phyloP scores from a whole-genome alignment of 2,888 invertebrate genomes.

The Rotaria magnacalcarata region DNA sequence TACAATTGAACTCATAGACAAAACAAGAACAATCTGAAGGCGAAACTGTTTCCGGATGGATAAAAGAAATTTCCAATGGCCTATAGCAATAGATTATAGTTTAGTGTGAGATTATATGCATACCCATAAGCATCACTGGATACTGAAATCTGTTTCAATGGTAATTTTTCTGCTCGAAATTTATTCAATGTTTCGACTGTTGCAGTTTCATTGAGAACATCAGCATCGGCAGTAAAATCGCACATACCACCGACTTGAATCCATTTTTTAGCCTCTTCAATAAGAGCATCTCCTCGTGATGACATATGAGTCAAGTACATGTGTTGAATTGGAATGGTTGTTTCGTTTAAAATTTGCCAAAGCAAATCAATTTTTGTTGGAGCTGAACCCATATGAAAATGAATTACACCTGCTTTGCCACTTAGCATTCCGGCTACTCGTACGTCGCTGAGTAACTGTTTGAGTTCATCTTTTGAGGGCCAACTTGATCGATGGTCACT shows the following conservation, averaged over 20 bases:
- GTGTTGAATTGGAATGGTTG: not conserved
- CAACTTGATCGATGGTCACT: constrained; percentile 28
- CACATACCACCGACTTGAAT: not conserved
- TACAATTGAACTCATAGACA: too few relatives aligned
- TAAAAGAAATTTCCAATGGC: too few relatives aligned
- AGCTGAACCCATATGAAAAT: constrained; percentile 14
- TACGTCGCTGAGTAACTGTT: not conserved
- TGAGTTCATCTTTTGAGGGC: not conserved
- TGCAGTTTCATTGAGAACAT: not conserved
- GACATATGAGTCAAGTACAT: constrained; percentile 31
- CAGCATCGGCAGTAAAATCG: constrained; percentile 6
- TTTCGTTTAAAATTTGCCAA: constrained; percentile 29
- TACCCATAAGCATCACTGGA: constrained; percentile 30
- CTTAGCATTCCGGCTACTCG: constrained; percentile 10
- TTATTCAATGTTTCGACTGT: constrained; percentile 13
- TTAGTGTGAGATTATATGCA: too few relatives aligned
- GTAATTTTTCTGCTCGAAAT: not conserved
- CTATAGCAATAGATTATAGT: too few relatives aligned
- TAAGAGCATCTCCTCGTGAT: not conserved
- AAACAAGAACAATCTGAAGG: too few relatives aligned
- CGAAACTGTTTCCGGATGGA: too few relatives aligned
- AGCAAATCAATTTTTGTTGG: not conserved
- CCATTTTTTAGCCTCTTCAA: constrained; percentile 11
- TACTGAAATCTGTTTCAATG: not conserved
- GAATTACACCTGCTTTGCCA: constrained; percentile 20